These are phyloP conservation scores for Pachydiplax longipennis DNA, from an alignment of 2,888 invertebrate genomes.

Conservation along the genomic window DNA sequence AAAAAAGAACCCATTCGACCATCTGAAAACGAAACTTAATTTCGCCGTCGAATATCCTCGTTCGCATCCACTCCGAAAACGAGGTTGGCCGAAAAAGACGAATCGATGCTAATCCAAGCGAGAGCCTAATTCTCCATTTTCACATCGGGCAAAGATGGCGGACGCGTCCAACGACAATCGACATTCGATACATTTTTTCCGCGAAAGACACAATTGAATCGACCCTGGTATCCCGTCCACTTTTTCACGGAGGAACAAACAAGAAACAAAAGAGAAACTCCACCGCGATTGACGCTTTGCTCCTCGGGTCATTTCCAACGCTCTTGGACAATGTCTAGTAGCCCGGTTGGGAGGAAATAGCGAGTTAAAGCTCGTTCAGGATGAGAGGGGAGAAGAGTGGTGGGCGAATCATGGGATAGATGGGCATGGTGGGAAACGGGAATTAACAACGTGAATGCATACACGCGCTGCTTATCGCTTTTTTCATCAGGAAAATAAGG, in stretches of 20 bases:
- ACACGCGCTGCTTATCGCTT: background rate
- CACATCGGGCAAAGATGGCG: background rate
- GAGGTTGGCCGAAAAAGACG: background rate
- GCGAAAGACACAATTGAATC: background rate
- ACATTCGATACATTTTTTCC: background rate
- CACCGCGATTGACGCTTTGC: background rate
- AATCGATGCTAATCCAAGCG: background rate
- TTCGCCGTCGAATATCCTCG: background rate
- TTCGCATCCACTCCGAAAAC: background rate
- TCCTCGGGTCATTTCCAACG: background rate
- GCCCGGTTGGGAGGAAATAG: conserved; percentile 13
- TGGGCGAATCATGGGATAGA: background rate
- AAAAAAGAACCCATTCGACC: background rate
- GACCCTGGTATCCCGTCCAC: background rate
- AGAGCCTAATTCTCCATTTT: background rate
- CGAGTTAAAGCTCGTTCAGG: conserved; percentile 33
- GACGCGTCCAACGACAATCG: background rate
- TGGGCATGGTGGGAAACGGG: background rate
- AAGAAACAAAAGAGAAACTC: background rate
- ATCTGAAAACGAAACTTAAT: background rate
- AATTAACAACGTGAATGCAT: background rate
- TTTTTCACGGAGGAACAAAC: background rate
- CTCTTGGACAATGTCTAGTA: conserved; percentile 4
- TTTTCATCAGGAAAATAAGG: background rate
- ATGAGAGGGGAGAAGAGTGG: background rate